phyloP scores from a whole-genome alignment of 2,113 vertebrate genomes.

The Macrotus californicus region DNA sequence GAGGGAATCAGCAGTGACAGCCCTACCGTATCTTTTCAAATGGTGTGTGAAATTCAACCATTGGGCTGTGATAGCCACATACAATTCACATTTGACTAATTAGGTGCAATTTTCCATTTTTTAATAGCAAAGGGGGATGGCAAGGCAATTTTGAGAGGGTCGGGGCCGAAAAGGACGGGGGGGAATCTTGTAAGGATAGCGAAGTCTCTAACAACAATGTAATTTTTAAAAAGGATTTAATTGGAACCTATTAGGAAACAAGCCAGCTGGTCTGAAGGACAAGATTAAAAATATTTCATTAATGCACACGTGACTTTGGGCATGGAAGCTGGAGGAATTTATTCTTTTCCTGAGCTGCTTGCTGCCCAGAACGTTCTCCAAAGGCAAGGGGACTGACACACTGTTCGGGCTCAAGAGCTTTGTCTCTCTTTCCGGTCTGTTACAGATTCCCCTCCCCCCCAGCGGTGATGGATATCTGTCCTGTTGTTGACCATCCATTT shows the following conservation, averaged over 20 bases:
- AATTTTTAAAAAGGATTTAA: constrained; percentile 69
- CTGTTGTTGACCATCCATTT: accelerated
- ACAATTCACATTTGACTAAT: constrained; percentile 71
- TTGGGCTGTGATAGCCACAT: constrained; percentile 62
- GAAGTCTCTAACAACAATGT: constrained; percentile 49
- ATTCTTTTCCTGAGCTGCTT: background rate
- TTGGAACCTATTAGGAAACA: constrained; percentile 71
- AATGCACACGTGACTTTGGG: constrained; percentile 26
- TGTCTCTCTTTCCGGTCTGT: too few relatives aligned
- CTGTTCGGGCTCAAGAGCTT: too few relatives aligned
- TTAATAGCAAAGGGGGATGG: constrained; percentile 59
- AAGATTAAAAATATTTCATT: constrained; percentile 75
- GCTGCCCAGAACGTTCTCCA: background rate
- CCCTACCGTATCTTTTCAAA: constrained; percentile 70
- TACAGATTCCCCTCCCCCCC: accelerated
- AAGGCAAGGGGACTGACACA: background rate
- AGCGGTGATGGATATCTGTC: accelerated
- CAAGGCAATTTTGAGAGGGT: constrained; percentile 50
- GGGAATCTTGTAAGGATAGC: constrained; percentile 21
- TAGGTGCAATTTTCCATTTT: constrained; percentile 70
- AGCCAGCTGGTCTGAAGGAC: constrained; percentile 58
- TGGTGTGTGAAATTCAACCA: constrained; percentile 79
- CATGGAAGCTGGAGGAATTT: background rate
- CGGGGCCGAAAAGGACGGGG: background rate
- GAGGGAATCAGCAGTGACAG: constrained; percentile 40